Evolutionary conservation across 2,113 vertebrate genomes (phyloP).

Genomic region (Baryphthengus martii): DNA sequence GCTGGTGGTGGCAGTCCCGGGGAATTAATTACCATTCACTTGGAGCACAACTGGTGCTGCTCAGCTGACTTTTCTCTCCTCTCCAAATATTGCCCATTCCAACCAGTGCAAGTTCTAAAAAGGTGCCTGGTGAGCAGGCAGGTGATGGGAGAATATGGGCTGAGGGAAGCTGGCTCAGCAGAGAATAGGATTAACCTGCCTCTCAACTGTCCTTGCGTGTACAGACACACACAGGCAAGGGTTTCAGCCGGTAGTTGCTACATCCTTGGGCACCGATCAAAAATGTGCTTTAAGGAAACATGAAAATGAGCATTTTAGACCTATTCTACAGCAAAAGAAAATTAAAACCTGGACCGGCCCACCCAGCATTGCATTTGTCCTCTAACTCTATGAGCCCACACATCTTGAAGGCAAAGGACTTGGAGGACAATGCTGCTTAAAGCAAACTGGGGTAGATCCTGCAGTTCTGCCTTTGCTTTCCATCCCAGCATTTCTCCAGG

Average conservation of each 20-base stretch:
- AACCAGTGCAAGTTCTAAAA: too few species aligned
- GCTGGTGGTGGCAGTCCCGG: neutral
- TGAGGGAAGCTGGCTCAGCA: neutral
- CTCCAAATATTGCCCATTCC: neutral
- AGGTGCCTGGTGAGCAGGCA: neutral
- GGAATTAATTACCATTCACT: neutral
- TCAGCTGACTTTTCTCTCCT: neutral
- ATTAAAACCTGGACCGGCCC: neutral
- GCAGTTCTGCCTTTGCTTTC: neutral
- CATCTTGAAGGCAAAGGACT: neutral
- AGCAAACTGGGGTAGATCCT: neutral
- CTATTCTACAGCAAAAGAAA: neutral
- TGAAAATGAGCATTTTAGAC: neutral
- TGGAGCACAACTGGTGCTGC: neutral
- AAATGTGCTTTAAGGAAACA: neutral
- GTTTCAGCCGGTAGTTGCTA: neutral
- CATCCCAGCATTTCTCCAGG: neutral
- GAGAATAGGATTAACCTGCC: neutral
- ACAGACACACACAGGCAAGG: neutral
- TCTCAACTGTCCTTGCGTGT: fast-evolving
- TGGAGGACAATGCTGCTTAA: neutral
- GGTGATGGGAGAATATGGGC: neutral
- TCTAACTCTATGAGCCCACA: neutral
- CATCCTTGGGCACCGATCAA: neutral
- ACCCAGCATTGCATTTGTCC: neutral